Percentiles rank a stretch among this genome's conserved stretches.
These are phyloP conservation scores for Epinephelus moara DNA, from an alignment of 2,113 vertebrate genomes.

Conservation along the genomic window DNA sequence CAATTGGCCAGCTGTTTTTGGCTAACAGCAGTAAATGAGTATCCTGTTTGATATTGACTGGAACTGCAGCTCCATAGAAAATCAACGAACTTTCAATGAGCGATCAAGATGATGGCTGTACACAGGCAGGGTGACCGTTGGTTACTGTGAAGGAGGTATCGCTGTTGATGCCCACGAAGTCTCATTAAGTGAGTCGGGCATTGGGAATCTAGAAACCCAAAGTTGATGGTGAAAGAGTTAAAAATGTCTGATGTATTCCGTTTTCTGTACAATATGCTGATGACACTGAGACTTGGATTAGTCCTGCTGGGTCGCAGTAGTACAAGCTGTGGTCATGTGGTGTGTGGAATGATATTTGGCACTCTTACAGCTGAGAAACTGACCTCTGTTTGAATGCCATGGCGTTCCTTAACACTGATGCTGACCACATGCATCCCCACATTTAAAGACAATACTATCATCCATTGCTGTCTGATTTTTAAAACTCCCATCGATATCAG, in stretches of 20 bases:
- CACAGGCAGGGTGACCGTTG: not conserved
- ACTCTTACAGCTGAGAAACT: not conserved
- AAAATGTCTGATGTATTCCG: not conserved
- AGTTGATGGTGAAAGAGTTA: not conserved
- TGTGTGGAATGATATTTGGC: not conserved
- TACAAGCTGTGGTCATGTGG: not conserved
- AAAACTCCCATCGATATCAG: too few species aligned
- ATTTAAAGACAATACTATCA: not conserved
- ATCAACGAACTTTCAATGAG: not conserved
- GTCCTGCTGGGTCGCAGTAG: not conserved
- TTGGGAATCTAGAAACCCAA: not conserved
- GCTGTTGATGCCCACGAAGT: not conserved
- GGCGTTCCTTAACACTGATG: not conserved
- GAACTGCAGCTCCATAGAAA: not conserved
- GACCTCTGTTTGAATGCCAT: slow-evolving; percentile 1
- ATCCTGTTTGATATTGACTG: not conserved
- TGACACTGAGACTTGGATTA: not conserved
- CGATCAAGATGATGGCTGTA: not conserved
- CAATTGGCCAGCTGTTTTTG: not conserved
- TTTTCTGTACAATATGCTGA: not conserved
- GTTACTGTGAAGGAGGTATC: not conserved
- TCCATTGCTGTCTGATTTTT: not conserved
- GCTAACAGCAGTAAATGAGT: not conserved
- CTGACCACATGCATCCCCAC: not conserved
- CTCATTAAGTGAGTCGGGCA: not conserved